A percentile compares a stretch with the other conserved stretches of the same genome.
phyloP scores from a whole-genome alignment of 2,113 vertebrate species.

The Eleginops maclovinus region DNA sequence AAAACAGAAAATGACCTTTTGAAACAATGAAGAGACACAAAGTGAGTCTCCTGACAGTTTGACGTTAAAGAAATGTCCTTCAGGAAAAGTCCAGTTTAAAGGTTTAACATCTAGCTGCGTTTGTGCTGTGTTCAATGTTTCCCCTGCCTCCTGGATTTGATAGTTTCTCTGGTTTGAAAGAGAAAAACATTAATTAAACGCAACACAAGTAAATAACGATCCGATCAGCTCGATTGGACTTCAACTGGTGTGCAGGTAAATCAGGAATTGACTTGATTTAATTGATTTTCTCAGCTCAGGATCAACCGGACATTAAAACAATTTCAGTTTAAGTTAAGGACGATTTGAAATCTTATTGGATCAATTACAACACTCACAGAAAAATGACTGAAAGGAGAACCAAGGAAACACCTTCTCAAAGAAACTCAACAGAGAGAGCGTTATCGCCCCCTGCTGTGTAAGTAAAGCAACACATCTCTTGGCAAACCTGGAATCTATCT shows the following conservation, averaged over 20 bases:
- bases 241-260: background rate
- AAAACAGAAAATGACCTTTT: too few species aligned
- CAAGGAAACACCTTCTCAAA: background rate
- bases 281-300: background rate
- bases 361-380: background rate
- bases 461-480: background rate
- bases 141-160: too few species aligned
- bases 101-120: too few species aligned
- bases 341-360: background rate
- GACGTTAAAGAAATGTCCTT: too few species aligned
- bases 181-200: background rate
- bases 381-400: background rate
- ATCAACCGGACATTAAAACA: background rate
- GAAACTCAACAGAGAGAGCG: background rate
- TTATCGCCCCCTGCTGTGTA: conserved; percentile 48
- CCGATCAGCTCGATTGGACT: too few species aligned
- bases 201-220: too few species aligned
- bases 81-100: too few species aligned
- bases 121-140: too few species aligned
- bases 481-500: background rate
- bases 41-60: too few species aligned
- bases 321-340: background rate
- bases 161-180: background rate
- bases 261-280: background rate
- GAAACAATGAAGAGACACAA: too few species aligned